Base-by-base conservation (phyloP, 2,797 vertebrate genomes). In the Thalassophryne amazonica region DNA sequence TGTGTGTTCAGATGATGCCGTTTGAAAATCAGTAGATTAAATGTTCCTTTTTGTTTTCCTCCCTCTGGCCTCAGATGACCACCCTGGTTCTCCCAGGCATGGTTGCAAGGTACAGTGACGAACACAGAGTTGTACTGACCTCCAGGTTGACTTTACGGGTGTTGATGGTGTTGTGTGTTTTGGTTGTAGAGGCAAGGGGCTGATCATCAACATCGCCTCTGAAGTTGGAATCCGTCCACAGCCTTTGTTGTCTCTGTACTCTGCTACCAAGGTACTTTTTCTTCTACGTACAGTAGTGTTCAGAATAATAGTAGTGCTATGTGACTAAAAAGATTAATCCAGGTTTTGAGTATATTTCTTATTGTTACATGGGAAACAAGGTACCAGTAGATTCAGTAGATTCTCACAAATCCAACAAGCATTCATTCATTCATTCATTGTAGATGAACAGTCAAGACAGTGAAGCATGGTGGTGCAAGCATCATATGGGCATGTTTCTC, bases 161-260 rank as follows among this genome's bases (percentile, higher is more conserved):
- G 5, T 51, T 42, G 20, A 16, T 18, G n/a, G 4, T 69, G 13
- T 48, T 12, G 39, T 48, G 8, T 4, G 17, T 58, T 60, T 24
- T 49, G 10, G 62, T 35, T 17, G 2, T 49, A 93, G 93, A 67
- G 48, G 64, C 18, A 91, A 60, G 41, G 93, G 93, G 0, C 53
- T 95, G 27, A 82, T 94, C 61, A 88, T 94, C 53, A 94, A 93
- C 57, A 52, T 94, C 2, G 89, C 91, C 6, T 94, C 93, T 10
- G 21, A 54, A 23, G 9, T 22, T 1, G 88, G 56, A n/a, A 30
- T 24, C 10, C 68, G 31, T 3, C 89, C 91, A 3, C 69, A 75
- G 25, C 91, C 93, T 16, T 29, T 90, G 51, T 1, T 86, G 2
- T 17, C 87, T 0, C 20, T 89, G n/a, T 94, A 94, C 50, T 85